Percentiles rank a stretch among this genome's conserved stretches.
Evolutionary conservation across 2,888 invertebrate genomes (phyloP).

Genomic region (Agrypnus murinus): DNA sequence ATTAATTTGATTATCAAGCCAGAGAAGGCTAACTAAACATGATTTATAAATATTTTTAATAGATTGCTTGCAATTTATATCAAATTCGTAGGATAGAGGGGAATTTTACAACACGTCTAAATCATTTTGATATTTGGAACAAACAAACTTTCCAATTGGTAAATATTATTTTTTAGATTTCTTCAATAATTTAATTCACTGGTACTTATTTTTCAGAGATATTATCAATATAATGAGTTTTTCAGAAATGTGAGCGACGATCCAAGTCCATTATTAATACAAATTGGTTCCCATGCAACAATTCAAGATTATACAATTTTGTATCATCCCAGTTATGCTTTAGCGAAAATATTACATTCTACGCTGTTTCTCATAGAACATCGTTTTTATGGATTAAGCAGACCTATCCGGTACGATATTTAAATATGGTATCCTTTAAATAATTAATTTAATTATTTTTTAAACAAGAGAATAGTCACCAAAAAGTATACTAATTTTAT

Average conservation of each 20-base stretch:
- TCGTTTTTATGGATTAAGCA: constrained; percentile 85
- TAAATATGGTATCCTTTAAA: too few relatives aligned
- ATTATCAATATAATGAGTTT: constrained; percentile 72
- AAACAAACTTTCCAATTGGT: constrained; percentile 75
- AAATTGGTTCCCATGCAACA: constrained; percentile 85
- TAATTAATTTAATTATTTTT: too few relatives aligned
- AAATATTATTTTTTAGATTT: constrained; percentile 54
- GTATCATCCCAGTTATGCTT: constrained; percentile 74
- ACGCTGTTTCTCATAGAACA: constrained; percentile 86
- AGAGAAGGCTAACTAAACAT: too few relatives aligned
- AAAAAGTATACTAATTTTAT: too few relatives aligned
- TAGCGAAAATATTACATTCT: constrained; percentile 76
- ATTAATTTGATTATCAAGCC: too few relatives aligned
- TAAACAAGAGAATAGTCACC: too few relatives aligned
- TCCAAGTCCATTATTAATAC: constrained; percentile 78
- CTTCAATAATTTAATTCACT: too few relatives aligned
- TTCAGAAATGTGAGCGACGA: constrained; percentile 71
- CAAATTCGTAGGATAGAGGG: too few relatives aligned
- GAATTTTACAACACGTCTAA: too few relatives aligned
- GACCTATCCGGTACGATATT: constrained; percentile 83
- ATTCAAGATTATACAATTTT: constrained; percentile 77
- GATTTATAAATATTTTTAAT: too few relatives aligned
- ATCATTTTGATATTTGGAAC: constrained; percentile 74
- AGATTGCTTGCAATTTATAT: too few relatives aligned
- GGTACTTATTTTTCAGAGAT: constrained; percentile 72